Percentiles rank a stretch among this genome's conserved stretches.
Conservation (phyloP, 2,888 invertebrate species). For the Macaria liturata region DNA sequence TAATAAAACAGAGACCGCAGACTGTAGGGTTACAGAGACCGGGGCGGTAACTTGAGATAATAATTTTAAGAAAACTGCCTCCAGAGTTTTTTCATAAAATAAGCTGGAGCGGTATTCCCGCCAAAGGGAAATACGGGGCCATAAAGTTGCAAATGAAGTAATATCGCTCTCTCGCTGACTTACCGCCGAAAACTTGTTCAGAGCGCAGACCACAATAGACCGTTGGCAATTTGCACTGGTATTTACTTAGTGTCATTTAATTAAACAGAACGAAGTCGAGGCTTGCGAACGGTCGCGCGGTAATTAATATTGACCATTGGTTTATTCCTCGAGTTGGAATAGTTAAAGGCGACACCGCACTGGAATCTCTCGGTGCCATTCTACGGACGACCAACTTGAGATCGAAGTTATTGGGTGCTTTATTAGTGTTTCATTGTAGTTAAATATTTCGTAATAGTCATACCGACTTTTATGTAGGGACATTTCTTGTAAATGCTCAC, state of each 20-base stretch:
- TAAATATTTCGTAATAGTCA: too few species aligned
- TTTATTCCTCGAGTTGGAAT: slow-evolving; percentile 34
- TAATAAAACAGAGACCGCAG: slow-evolving; percentile 14
- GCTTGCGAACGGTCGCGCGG: slow-evolving; percentile 42
- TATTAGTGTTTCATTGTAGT: too few species aligned
- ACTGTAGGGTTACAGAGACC: slow-evolving; percentile 43
- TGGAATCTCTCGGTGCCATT: slow-evolving; percentile 1
- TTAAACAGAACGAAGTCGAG: slow-evolving; percentile 65
- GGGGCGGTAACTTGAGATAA: slow-evolving; percentile 54
- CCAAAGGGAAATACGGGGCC: slow-evolving; percentile 59
- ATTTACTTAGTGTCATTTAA: slow-evolving; percentile 73
- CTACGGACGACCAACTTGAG: too few species aligned
- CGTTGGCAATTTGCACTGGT: slow-evolving; percentile 58
- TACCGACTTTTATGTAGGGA: too few species aligned
- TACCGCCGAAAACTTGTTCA: slow-evolving; percentile 58
- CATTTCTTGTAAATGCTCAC: too few species aligned
- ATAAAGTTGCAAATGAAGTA: slow-evolving; percentile 81
- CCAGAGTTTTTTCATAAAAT: slow-evolving; percentile 62
- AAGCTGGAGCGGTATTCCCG: slow-evolving; percentile 50
- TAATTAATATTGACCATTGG: slow-evolving; percentile 69
- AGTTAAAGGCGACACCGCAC: slow-evolving; percentile 36
- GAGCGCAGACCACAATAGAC: slow-evolving; percentile 46
- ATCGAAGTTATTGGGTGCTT: too few species aligned
- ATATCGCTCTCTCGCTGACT: slow-evolving; percentile 62
- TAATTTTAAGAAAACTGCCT: slow-evolving; percentile 65